phyloP scores from a whole-genome alignment of 1,140 invertebrate genomes.

The Augochlora pura region DNA sequence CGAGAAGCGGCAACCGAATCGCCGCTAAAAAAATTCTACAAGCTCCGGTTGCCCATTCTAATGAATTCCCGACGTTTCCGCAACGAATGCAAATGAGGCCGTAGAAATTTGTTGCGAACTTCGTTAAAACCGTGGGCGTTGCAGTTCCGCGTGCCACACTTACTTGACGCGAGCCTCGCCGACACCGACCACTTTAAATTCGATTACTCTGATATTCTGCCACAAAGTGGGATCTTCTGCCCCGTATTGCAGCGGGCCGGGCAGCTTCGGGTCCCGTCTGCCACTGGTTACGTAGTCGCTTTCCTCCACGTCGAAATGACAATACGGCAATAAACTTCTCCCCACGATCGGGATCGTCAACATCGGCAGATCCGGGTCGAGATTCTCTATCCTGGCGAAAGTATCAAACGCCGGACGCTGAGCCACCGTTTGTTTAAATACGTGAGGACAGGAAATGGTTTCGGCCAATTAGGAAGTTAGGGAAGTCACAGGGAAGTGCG shows the following conservation, averaged over 20 bases:
- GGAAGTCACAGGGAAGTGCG: too few species aligned
- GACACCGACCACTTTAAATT: slow-evolving; percentile 80
- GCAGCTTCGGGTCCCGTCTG: slow-evolving; percentile 70
- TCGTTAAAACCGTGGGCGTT: neutral
- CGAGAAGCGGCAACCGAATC: neutral
- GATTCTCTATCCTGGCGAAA: slow-evolving; percentile 68
- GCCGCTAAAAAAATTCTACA: neutral
- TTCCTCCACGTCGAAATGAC: slow-evolving; percentile 80
- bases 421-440: neutral
- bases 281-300: slow-evolving; percentile 79
- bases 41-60: neutral
- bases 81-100: neutral
- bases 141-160: neutral
- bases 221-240: slow-evolving; percentile 68
- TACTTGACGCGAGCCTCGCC: slow-evolving; percentile 68
- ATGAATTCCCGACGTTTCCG: slow-evolving; percentile 6
- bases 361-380: slow-evolving; percentile 55
- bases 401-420: neutral
- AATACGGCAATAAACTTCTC: slow-evolving; percentile 79
- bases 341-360: slow-evolving; percentile 61
- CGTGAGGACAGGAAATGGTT: neutral
- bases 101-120: slow-evolving; percentile 5
- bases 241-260: slow-evolving; percentile 51
- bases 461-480: too few species aligned
- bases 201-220: slow-evolving; percentile 76